A percentile compares a stretch with the other conserved stretches of the same genome.
Conservation (phyloP, 1,140 invertebrate genomes). For the Danaus plexippus region DNA sequence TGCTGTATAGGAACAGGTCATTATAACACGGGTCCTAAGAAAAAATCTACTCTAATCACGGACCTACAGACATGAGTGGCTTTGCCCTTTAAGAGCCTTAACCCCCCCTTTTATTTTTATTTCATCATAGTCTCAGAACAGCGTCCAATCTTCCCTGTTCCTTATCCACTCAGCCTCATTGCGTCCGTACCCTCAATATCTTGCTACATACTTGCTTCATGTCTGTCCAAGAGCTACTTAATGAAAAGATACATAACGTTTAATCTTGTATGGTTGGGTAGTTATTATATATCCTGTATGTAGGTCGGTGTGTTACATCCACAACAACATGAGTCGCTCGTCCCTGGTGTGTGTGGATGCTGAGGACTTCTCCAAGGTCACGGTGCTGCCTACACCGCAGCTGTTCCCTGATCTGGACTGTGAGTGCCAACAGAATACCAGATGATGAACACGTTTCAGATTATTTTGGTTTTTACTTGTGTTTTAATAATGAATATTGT, state of each 20-base stretch:
- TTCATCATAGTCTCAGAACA: too few species aligned
- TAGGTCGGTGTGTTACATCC: constrained; percentile 79
- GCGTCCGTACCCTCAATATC: too few species aligned
- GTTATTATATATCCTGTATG: constrained; percentile 39
- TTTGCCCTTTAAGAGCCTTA: too few species aligned
- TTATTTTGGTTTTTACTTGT: too few species aligned
- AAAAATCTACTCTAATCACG: too few species aligned
- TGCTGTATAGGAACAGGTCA: constrained; percentile 41
- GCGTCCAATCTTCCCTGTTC: too few species aligned
- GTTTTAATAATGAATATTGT: too few species aligned
- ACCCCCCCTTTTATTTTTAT: too few species aligned
- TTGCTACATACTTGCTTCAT: constrained; percentile 6
- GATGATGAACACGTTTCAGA: too few species aligned
- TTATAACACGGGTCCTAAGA: background rate
- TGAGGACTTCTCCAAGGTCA: constrained; percentile 74
- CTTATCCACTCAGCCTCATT: too few species aligned
- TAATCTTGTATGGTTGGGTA: background rate
- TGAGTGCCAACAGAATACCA: constrained; percentile 39
- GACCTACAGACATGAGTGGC: too few species aligned
- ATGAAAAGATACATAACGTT: background rate
- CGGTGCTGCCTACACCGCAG: constrained; percentile 72
- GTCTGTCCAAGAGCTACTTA: constrained; percentile 16
- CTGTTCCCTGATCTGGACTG: constrained; percentile 73
- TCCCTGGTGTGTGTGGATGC: constrained; percentile 74
- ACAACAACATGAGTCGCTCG: constrained; percentile 72